Evolutionary conservation across 2,113 vertebrate species (phyloP).

Genomic region (Antennarius striatus): DNA sequence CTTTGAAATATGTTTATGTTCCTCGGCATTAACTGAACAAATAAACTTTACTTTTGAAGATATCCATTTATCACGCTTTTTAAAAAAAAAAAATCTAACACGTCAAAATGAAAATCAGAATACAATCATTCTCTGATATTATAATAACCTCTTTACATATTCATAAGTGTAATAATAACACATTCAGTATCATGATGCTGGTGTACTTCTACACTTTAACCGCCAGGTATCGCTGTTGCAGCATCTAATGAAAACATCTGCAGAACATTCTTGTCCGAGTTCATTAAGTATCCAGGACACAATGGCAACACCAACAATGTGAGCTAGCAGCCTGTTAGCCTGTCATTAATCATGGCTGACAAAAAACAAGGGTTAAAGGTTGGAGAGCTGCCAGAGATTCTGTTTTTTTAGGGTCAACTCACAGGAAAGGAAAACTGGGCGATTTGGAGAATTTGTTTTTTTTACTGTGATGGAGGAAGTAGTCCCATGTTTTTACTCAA

Average conservation of each 20-base stretch:
- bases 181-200: neutral
- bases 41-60: too few species aligned
- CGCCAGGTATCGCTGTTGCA: constrained; percentile 58
- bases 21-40: too few species aligned
- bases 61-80: too few species aligned
- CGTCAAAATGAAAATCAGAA: too few species aligned
- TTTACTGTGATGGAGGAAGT: neutral
- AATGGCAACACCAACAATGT: constrained; percentile 44
- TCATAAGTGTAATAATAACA: too few species aligned
- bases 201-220: neutral
- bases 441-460: constrained; percentile 2
- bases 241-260: constrained; percentile 26
- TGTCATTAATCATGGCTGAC: constrained; percentile 74
- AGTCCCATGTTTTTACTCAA: too few species aligned
- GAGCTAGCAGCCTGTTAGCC: constrained; percentile 57
- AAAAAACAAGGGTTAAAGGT: constrained; percentile 60
- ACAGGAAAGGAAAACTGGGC: constrained; percentile 11
- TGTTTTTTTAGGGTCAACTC: constrained; percentile 32
- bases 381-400: constrained; percentile 51
- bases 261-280: constrained; percentile 53
- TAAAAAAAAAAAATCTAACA: too few species aligned
- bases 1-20: too few species aligned
- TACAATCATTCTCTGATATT: too few species aligned
- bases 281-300: constrained; percentile 61
- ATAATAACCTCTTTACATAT: too few species aligned